phyloP scores from a whole-genome alignment of 1,140 invertebrate genomes.

The Penaeus indicus region DNA sequence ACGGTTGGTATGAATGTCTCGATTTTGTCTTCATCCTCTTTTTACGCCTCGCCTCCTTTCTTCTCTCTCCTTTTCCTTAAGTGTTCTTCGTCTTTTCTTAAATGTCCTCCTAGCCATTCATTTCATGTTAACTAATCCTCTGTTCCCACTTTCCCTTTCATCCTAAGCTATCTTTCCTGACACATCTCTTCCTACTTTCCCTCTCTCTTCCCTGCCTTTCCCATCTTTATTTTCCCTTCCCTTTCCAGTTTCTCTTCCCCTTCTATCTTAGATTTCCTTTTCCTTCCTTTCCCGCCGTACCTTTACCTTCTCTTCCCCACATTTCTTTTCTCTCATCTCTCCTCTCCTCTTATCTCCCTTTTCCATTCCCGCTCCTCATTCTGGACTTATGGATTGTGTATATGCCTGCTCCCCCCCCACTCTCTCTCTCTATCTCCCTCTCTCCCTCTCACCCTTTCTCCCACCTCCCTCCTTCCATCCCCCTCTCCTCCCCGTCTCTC shows the following conservation, averaged over 20 bases:
- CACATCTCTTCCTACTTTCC: neutral
- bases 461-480: neutral
- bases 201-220: neutral
- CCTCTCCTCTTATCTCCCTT: neutral
- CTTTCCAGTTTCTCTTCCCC: neutral
- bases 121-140: too few relatives aligned
- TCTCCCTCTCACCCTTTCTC: neutral
- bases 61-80: neutral
- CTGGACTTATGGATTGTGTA: neutral
- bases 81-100: neutral
- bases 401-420: neutral
- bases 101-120: too few relatives aligned
- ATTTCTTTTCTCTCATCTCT: neutral
- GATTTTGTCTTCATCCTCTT: neutral
- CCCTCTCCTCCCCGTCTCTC: too few relatives aligned
- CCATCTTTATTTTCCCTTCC: neutral
- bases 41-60: neutral
- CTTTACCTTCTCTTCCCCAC: neutral
- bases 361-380: neutral
- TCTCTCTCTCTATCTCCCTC: neutral
- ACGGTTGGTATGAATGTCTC: too few relatives aligned
- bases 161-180: neutral
- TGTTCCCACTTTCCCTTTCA: neutral
- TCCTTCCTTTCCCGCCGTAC: neutral
- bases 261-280: neutral